These are phyloP conservation scores for Forbesichthys agassizii DNA, from an alignment of 2,113 vertebrate species.

Conservation along the genomic window DNA sequence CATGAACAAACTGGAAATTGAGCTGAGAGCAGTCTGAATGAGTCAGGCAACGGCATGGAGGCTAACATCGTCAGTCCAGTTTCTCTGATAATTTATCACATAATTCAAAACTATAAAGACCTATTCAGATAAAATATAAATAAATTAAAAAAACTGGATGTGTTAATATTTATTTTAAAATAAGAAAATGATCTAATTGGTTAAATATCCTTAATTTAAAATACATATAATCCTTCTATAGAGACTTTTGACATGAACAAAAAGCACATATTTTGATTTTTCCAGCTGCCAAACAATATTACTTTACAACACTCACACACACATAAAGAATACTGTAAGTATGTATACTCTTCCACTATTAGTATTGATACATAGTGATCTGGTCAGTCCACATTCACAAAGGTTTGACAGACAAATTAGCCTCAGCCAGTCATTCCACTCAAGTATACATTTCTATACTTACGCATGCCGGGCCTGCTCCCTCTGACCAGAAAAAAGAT, in stretches of 20 bases:
- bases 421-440: not conserved
- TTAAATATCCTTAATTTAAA: not conserved
- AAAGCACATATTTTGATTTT: constrained; percentile 5
- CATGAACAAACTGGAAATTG: too few relatives aligned
- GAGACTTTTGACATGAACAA: not conserved
- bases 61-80: too few relatives aligned
- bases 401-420: constrained; percentile 15
- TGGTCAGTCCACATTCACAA: constrained; percentile 12
- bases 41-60: too few relatives aligned
- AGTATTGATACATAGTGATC: not conserved
- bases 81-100: too few relatives aligned
- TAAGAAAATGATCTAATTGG: not conserved
- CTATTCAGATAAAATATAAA: too few relatives aligned
- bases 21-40: too few relatives aligned
- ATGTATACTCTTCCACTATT: too few relatives aligned
- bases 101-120: too few relatives aligned
- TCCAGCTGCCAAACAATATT: constrained; percentile 18
- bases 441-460: not conserved
- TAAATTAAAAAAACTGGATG: too few relatives aligned
- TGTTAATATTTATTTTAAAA: too few relatives aligned
- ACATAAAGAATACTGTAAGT: constrained; percentile 4
- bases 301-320: not conserved
- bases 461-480: constrained; percentile 2
- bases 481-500: constrained; percentile 23
- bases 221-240: not conserved